Base-by-base conservation (phyloP, 2,113 vertebrate genomes). In the Gorsachius goisagi region DNA sequence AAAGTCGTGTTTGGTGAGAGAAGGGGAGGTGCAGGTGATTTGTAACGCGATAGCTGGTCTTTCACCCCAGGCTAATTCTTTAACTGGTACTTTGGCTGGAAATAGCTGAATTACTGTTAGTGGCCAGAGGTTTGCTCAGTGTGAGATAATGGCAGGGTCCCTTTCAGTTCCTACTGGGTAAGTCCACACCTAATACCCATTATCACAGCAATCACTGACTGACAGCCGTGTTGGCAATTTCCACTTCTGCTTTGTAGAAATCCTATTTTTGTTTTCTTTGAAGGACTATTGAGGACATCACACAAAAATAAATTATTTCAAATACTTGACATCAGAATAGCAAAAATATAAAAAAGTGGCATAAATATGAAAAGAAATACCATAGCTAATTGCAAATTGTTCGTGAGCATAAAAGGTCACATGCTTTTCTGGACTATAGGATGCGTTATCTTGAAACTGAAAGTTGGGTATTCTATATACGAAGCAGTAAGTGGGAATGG, bases 21-120 rank as follows among this genome's bases (percentile, higher is more conserved):
- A 32, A 90, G 58, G 66, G 92, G 85, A 84, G 89, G 73, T 64
- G 77, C 58, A 74, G 79, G 73, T 87, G 81, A 76, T 83, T 37
- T 85, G 92, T 88, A 74, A 91, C 35, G 66, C 1, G 17, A 41
- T 91, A 55, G 0, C 0, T 73, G 87, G 74, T 89, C 77, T 71
- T 69, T 73, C 77, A 95, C 95, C 91, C 62, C 32, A 1, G 58
- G 95, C 93, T 93, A 95, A 96, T 96, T 95, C 91, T 93, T 93
- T 69, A 85, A 33, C 80, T 92, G 87, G 72, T 72, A 69, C 77
- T 72, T 80, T 9, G 71, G 73, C 89, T 95, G 95, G 77, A 85
- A 96, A 72, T 30, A 66, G 84, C 26, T 82, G 73, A 73, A 79
- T 79, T 67, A 8, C 68, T 64, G 3, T 68, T 33, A n/a, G 58